Base-by-base conservation (phyloP, 2,113 vertebrate genomes). In the Alectura lathami region DNA sequence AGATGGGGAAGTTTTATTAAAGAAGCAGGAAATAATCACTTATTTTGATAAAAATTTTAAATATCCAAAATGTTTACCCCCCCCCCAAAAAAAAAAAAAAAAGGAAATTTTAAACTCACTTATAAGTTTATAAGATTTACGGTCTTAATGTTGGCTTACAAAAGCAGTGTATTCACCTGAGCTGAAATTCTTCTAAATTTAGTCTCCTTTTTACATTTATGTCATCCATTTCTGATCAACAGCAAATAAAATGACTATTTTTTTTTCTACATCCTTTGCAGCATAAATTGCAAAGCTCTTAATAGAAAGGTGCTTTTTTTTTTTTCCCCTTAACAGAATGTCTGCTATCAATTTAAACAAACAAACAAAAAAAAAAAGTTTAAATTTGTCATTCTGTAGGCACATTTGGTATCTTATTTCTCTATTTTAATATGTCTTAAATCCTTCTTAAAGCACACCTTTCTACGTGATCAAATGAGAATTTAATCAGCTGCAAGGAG, bases 31-130 rank as follows among this genome's bases (percentile, higher is more conserved):
- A 92, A 78, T 80, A 74, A 86, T 86, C 24, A 22, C 26, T 80
- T 74, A 68, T 93, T 93, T 91, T 93, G 86, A 83, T 81, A 70
- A 2, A 81, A 53, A 42, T 51, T 91, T 81, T 81, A 81, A 91
- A 42, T 20, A 72, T 11, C 17, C 14, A 84, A 78, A 63, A 56
- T 3, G 0, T 77, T 92, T 83, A 53, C 8, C n/a, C n/a, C n/a
- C n/a, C n/a, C n/a, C n/a, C n/a, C n/a, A n/a, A n/a, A n/a, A n/a
- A n/a, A n/a, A n/a, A n/a, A n/a, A n/a, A 54, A 63, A 81, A 92
- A 84, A 50, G 40, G 48, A 59, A 74, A 20, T 17, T 84, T 27
- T 60, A 70, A 83, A 83, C 60, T 91, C 42, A 91, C 38, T 42
- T 80, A 32, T 67, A 72, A 74, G 24, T 91, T 94, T 77, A 67